Conservation (phyloP, 1,140 invertebrate species). For the Spodoptera frugiperda region DNA sequence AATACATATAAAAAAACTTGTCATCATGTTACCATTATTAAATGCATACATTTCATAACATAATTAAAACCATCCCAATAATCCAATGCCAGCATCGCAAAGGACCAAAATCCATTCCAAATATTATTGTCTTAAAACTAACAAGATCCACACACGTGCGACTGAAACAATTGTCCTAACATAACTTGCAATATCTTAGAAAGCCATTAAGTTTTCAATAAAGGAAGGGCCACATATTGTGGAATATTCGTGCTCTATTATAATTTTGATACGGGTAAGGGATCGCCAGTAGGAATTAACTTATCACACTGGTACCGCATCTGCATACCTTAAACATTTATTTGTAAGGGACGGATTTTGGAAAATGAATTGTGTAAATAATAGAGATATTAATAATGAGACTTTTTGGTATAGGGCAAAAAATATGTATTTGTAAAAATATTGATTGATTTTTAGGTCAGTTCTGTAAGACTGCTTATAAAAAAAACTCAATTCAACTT, state of each 20-base stretch:
- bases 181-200: conserved; percentile 64
- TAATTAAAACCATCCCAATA: too few relatives aligned
- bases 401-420: too few relatives aligned
- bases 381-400: too few relatives aligned
- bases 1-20: too few relatives aligned
- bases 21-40: too few relatives aligned
- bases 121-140: conserved; percentile 26
- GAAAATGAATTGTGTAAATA: conserved; percentile 10
- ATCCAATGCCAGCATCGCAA: too few relatives aligned
- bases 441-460: too few relatives aligned
- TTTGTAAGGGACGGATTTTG: conserved; percentile 64
- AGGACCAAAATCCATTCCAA: neutral
- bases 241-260: conserved; percentile 66
- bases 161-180: conserved; percentile 47
- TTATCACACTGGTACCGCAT: conserved; percentile 78
- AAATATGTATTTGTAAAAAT: neutral
- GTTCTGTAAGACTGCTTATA: too few relatives aligned
- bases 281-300: conserved; percentile 81
- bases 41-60: neutral
- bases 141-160: conserved; percentile 35
- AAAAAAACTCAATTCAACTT: too few relatives aligned
- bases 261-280: conserved; percentile 82
- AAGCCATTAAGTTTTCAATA: conserved; percentile 80
- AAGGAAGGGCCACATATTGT: conserved; percentile 69
- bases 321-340: conserved; percentile 83